A percentile compares a stretch with the other conserved stretches of the same genome.
Conservation (phyloP, 2,797 vertebrate species). For the Antennarius maculatus region DNA sequence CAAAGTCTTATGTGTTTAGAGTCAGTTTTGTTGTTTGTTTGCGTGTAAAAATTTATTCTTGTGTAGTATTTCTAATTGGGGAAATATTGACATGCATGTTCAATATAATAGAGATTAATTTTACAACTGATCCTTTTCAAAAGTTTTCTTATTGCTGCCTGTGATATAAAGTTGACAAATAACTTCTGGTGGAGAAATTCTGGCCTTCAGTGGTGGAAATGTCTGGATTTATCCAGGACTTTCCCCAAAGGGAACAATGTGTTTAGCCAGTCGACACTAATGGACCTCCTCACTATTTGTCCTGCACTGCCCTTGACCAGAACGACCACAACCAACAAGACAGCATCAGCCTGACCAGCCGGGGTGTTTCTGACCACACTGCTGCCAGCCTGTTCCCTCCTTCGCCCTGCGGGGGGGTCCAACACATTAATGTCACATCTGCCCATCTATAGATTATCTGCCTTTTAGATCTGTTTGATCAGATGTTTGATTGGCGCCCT, state of each 20-base stretch:
- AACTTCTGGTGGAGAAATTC: slow-evolving; percentile 56
- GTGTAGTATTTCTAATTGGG: neutral
- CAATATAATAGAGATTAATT: neutral
- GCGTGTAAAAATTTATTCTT: neutral
- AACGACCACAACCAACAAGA: slow-evolving; percentile 58
- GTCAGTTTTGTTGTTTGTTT: slow-evolving; percentile 26
- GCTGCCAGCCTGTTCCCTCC: neutral
- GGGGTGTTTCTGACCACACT: slow-evolving; percentile 28
- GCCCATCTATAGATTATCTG: slow-evolving; percentile 44
- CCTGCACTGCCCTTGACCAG: slow-evolving; percentile 72
- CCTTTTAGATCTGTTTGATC: slow-evolving; percentile 35
- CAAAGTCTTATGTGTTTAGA: slow-evolving; percentile 21
- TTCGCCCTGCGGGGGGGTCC: slow-evolving; percentile 11
- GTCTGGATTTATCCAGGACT: slow-evolving; percentile 78
- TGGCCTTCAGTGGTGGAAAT: slow-evolving; percentile 66
- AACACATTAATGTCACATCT: slow-evolving; percentile 42
- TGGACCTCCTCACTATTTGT: slow-evolving; percentile 75
- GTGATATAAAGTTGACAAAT: slow-evolving; percentile 63
- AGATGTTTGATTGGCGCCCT: slow-evolving; percentile 14
- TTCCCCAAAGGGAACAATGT: slow-evolving; percentile 78
- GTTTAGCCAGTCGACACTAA: slow-evolving; percentile 78
- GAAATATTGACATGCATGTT: neutral
- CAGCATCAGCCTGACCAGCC: slow-evolving; percentile 52
- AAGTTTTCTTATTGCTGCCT: slow-evolving; percentile 48
- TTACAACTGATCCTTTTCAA: slow-evolving; percentile 9